Percentiles rank a stretch among this genome's conserved stretches.
phyloP scores from a whole-genome alignment of 2,113 vertebrate genomes.

The Aegypius monachus region DNA sequence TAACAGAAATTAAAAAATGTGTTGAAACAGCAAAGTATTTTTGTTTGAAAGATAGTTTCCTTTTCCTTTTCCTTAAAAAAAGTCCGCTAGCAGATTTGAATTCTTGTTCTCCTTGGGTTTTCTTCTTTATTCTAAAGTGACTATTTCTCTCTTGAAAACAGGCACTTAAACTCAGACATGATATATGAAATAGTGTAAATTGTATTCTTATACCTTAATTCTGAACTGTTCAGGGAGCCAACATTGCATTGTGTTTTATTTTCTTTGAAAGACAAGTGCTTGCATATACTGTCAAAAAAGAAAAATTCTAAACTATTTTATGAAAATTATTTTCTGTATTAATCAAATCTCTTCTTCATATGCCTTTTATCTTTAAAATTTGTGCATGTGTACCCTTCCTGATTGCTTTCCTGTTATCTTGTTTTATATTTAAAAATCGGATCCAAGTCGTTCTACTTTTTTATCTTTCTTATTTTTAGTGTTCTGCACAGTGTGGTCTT shows the following conservation, averaged over 20 bases:
- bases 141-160: background rate
- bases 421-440: background rate
- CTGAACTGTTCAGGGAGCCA: background rate
- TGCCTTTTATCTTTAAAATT: background rate
- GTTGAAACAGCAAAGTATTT: background rate
- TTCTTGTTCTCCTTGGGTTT: background rate
- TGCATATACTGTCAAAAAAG: background rate
- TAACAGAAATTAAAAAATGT: background rate
- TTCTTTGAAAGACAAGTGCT: background rate
- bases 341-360: background rate
- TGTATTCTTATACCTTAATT: background rate
- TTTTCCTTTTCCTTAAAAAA: background rate
- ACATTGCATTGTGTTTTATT: background rate
- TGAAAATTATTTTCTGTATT: background rate
- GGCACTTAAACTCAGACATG: background rate
- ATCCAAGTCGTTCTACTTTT: background rate
- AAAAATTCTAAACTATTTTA: background rate
- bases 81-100: background rate
- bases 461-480: conserved; percentile 72
- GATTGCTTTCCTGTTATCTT: background rate
- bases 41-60: background rate
- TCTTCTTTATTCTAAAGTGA: background rate
- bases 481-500: conserved; percentile 94
- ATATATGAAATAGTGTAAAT: background rate
- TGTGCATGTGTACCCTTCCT: background rate